Evolutionary conservation across 2,797 vertebrate species (phyloP).

Genomic region (Centroberyx gerrardi): DNA sequence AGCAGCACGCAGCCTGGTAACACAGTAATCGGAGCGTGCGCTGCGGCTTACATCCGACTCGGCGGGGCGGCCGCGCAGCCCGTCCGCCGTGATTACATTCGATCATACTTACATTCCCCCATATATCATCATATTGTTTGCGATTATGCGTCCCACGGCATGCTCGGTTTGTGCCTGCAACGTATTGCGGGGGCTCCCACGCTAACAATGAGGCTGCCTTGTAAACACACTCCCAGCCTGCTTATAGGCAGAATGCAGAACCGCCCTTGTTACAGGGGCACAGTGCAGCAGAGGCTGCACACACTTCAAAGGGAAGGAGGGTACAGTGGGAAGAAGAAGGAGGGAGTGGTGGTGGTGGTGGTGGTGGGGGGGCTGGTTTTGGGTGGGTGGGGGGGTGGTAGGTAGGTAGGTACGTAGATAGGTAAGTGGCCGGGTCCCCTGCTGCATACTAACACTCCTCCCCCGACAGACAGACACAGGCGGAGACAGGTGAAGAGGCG

Average conservation of each 20-base stretch:
- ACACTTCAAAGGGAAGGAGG: constrained; percentile 65
- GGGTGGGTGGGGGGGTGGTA: neutral
- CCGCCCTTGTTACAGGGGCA: constrained; percentile 42
- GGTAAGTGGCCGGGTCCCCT: constrained; percentile 59
- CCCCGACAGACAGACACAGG: constrained; percentile 33
- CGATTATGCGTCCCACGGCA: constrained; percentile 53
- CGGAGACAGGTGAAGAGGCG: constrained; percentile 60
- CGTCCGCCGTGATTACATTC: constrained; percentile 59
- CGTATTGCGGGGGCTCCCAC: constrained; percentile 49
- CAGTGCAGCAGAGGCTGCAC: constrained; percentile 18
- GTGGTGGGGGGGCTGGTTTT: no score
- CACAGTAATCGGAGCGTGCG: constrained; percentile 14
- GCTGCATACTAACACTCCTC: constrained; percentile 66
- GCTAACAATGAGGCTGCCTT: constrained; percentile 52
- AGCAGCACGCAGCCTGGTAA: constrained; percentile 43
- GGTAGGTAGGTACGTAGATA: constrained; percentile 17
- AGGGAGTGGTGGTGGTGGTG: constrained; percentile 10
- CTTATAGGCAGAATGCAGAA: constrained; percentile 39
- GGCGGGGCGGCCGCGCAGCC: constrained; percentile 31
- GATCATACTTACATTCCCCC: constrained; percentile 56
- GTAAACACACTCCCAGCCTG: constrained; percentile 51
- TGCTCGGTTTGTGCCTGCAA: constrained; percentile 33
- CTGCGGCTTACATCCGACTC: constrained; percentile 30
- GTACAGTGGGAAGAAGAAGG: constrained; percentile 49
- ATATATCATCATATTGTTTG: constrained; percentile 73